Evolutionary conservation across 35 echinoderm and acorn worm species (phyloP).

Genomic region (Apostichopus californicus): DNA sequence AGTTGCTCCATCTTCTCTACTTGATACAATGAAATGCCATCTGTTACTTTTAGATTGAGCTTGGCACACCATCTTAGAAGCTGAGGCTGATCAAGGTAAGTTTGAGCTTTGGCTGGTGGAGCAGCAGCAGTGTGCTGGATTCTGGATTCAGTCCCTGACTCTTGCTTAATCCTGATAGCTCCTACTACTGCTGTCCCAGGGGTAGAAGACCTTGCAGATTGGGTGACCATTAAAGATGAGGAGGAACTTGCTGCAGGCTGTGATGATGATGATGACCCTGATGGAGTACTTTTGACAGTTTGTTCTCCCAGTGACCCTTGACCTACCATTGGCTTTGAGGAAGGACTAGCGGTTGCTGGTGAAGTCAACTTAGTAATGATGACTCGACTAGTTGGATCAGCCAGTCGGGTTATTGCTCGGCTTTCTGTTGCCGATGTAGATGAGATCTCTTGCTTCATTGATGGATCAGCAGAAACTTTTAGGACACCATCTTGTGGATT

Average conservation of each 20-base stretch:
- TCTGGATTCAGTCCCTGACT: conserved; percentile 10
- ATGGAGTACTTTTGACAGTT: background rate
- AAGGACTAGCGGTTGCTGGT: background rate
- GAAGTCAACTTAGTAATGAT: conserved; percentile 32
- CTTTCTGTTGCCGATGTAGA: background rate
- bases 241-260: background rate
- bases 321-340: background rate
- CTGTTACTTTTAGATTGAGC: conserved; percentile 15
- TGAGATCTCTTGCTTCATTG: background rate
- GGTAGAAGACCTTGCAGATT: background rate
- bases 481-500: background rate
- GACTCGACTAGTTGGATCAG: conserved; percentile 39
- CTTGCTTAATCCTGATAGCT: conserved; percentile 47
- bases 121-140: background rate
- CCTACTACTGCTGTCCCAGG: background rate
- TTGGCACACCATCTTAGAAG: conserved; percentile 21
- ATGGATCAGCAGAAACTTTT: background rate
- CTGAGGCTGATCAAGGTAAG: conserved; percentile 42
- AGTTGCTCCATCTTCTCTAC: conserved; percentile 81
- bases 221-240: background rate
- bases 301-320: background rate
- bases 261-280: background rate
- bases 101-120: background rate
- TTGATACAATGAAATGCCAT: conserved; percentile 50
- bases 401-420: conserved; percentile 20